Evolutionary conservation across 2,113 vertebrate species (phyloP), one percentile per base, ranked within the genome.

Genomic region (Puntigrus tetrazona): DNA sequence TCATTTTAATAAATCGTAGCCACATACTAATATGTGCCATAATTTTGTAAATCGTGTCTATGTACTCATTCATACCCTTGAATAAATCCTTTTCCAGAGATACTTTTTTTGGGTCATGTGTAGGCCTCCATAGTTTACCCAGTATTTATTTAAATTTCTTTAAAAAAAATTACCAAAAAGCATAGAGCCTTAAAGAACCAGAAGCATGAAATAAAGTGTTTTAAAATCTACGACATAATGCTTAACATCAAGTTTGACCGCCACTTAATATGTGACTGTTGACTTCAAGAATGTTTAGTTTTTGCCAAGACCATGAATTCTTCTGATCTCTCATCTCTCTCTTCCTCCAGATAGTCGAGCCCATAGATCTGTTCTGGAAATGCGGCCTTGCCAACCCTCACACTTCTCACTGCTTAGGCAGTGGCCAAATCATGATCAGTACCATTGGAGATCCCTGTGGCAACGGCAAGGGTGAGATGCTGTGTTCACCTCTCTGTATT

Each of bases 361-460:
- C 97, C 0, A 79, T 91, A 6, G 96, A 98, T 0, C 18, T 98
- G 5, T 93, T 89, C 43, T 92, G 92, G 93, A 97, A 96, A 89
- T 96, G 95, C 0, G 93, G 88, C 3, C 88, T 95, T 88, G 95
- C 93, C 0, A 94, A 96, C 85, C 93, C 95, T 1, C 97, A 98
- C 90, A 99, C 96, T 45, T 94, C 93, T 0, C 97, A 99, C 92
- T 98, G 97, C 76, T 93, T 99, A 92, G 95, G 92, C 87, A 96
- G 47, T 0, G 97, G 97, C 0, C 97, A 99, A 85, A 93, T 99
- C 89, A 96, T 99, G 93, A 95, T 99, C 90, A 98, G 97, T 85
- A 47, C 95, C 20, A 82, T 98, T 82, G 97, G 96, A 0, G 97
- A 98, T 82, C 93, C 95, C 0, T 83, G 90, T 0, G 97, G 97